Evolutionary conservation across 2,888 invertebrate genomes (phyloP), one percentile per base, ranked within the genome.

Genomic region (Isoperla grammatica): DNA sequence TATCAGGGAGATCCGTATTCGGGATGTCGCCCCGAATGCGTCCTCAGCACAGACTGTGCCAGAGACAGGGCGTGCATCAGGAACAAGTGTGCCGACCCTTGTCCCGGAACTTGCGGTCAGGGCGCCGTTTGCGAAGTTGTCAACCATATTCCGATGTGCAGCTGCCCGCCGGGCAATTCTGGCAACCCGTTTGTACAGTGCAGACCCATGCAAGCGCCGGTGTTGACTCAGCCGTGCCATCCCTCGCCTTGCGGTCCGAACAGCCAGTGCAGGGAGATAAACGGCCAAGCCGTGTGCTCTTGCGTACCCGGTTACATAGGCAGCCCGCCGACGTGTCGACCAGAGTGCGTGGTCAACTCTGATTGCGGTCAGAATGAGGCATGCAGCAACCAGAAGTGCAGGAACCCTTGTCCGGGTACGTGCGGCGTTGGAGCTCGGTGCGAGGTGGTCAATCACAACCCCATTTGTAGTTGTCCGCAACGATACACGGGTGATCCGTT

Each of bases 11-110:
- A 87, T 69, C 87, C 68, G 37, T 85, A 84, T 68, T 72, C 79
- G 20, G 84, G 85, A 22, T 90, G 90, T 69, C 81, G 86, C 65
- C 90, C 89, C 1, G 89, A 90, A 76, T 90, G 90, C 71, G 79
- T 88, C 19, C 78, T 84, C 17, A 90, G 86, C 71, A 82, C 81
- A 56, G 90, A 90, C 66, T 90, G 90, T 71, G 71, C 82, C 1
- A 68, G 78, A 61, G 78, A 86, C 66, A 83, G 78, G 68, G 85
- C 89, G 55, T 93, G 92, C 70, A 78, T 85, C 42, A 79, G 80
- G 67, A 85, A 84, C 69, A 88, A 87, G 74, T 90, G 90, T 70
- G 29, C 58, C 15, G 81, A 88, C 74, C 86, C 87, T 23, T 90
- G 90, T 69, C 78, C 81, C 12, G 86, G 85, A 64, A 85, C 85